phyloP scores from a whole-genome alignment of 1,140 invertebrate species.

The Euschistus heros region DNA sequence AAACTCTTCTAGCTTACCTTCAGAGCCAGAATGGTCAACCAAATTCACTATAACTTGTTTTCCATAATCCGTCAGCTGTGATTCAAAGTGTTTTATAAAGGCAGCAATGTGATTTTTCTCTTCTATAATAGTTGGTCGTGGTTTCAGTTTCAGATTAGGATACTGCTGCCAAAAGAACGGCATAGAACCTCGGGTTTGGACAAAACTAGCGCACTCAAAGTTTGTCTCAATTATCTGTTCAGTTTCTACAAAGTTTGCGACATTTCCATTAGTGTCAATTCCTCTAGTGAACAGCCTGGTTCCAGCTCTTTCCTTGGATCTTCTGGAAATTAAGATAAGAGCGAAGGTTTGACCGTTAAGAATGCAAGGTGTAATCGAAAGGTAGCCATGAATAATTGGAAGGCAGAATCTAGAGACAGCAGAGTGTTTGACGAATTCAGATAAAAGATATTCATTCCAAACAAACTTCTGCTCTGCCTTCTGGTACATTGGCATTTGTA shows the following conservation, averaged over 20 bases:
- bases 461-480: conserved; percentile 1
- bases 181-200: conserved; percentile 89
- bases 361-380: conserved; percentile 60
- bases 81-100: conserved; percentile 70
- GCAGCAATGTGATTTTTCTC: conserved; percentile 70
- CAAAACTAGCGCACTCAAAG: conserved; percentile 69
- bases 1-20: conserved; percentile 67
- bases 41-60: conserved; percentile 84
- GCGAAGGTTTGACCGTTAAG: conserved; percentile 72
- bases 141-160: conserved; percentile 90
- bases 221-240: conserved; percentile 70
- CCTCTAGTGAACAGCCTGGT: conserved; percentile 48
- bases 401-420: background rate
- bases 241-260: conserved; percentile 97
- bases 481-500: background rate
- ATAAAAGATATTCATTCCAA: conserved; percentile 1
- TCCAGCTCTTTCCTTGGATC: conserved; percentile 71
- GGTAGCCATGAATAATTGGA: background rate
- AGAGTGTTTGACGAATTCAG: background rate
- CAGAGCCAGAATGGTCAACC: conserved; percentile 75
- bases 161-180: conserved; percentile 90
- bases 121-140: conserved; percentile 56
- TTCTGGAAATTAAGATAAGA: conserved; percentile 75
- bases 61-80: conserved; percentile 72
- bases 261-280: conserved; percentile 62